These are phyloP conservation scores for Campoplex capitator DNA, from an alignment of 2,888 invertebrate species.

Conservation along the genomic window DNA sequence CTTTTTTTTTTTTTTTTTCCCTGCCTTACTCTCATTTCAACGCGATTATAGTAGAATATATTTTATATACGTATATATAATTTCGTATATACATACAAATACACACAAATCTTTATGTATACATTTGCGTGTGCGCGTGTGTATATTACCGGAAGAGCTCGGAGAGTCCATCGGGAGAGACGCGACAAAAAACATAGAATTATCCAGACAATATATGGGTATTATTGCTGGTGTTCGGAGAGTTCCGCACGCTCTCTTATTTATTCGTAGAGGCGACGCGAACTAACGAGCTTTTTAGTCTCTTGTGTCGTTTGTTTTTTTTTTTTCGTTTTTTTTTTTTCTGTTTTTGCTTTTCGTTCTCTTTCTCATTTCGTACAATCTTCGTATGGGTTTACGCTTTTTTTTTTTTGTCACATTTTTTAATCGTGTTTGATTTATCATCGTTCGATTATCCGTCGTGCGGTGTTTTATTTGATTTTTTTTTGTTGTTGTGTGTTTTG, in stretches of 20 bases:
- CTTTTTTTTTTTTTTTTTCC: neutral
- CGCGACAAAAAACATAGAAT: conserved; percentile 62
- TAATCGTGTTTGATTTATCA: neutral
- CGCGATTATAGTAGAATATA: conserved; percentile 25
- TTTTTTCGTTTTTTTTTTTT: neutral
- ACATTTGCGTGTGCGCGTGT: conserved; percentile 42
- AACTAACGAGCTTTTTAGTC: conserved; percentile 48
- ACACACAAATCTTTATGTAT: conserved; percentile 22
- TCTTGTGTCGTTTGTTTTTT: neutral
- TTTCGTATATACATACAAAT: conserved; percentile 57
- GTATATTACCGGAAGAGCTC: conserved; percentile 59
- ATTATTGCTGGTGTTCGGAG: conserved; percentile 25
- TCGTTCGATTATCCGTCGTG: conserved; percentile 9
- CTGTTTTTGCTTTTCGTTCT: neutral
- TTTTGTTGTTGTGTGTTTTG: conserved; percentile 6
- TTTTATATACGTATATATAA: neutral
- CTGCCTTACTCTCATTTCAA: neutral
- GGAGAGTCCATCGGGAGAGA: conserved; percentile 63
- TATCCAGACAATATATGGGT: conserved; percentile 43
- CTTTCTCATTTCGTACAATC: conserved; percentile 4
- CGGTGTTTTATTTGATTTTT: neutral
- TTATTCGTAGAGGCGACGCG: conserved; percentile 7
- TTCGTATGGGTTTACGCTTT: conserved; percentile 15
- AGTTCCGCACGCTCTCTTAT: neutral
- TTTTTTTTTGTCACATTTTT: conserved; percentile 1